A percentile compares a stretch with the other conserved stretches of the same genome.
Evolutionary conservation across 2,888 invertebrate species (phyloP).

Genomic region (Pristionchus japonicus): DNA sequence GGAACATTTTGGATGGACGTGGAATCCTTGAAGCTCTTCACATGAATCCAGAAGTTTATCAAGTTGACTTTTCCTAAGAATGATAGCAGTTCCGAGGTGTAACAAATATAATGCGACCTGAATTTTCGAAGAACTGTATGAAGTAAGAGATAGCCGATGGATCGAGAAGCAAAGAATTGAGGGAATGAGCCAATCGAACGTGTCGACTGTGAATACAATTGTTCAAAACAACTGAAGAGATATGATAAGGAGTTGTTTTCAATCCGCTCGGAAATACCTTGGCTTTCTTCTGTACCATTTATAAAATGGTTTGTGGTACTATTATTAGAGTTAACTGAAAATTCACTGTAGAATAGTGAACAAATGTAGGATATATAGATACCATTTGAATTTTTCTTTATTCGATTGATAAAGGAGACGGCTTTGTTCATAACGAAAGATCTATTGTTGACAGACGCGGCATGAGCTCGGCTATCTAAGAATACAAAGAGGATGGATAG

Average conservation of each 20-base stretch:
- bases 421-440: slow-evolving; percentile 40
- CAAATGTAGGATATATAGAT: neutral
- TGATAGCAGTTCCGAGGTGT: neutral
- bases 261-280: neutral
- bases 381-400: slow-evolving; percentile 33
- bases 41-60: slow-evolving; percentile 41
- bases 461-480: neutral
- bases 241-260: neutral
- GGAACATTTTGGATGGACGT: neutral
- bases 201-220: neutral
- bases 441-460: neutral
- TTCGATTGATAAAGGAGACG: neutral
- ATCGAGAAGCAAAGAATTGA: neutral
- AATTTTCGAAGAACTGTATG: slow-evolving; percentile 37
- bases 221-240: slow-evolving; percentile 14
- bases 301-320: neutral
- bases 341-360: neutral
- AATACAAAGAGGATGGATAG: neutral
- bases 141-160: slow-evolving; percentile 43
- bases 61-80: slow-evolving; percentile 28
- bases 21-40: slow-evolving; percentile 20
- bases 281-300: neutral
- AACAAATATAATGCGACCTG: neutral
- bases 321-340: neutral
- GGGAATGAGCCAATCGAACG: slow-evolving; percentile 2